Conservation (phyloP, 2,113 vertebrate species). For the Shinisaurus crocodilurus region DNA sequence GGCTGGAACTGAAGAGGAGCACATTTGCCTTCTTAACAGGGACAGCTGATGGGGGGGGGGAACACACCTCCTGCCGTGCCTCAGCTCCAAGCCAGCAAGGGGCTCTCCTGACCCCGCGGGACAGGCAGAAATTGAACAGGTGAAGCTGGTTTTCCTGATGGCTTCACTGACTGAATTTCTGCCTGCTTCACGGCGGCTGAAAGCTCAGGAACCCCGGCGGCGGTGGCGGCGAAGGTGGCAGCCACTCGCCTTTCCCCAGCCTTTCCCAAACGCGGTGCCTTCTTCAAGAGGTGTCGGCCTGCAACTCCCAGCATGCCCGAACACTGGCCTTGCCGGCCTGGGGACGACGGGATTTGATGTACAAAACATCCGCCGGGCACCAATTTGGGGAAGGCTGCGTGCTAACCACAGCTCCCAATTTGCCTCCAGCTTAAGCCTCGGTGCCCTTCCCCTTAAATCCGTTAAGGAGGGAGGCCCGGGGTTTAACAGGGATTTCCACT, state of each 20-base stretch:
- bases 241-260: too few relatives aligned
- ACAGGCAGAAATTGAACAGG: background rate
- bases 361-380: too few relatives aligned
- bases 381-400: too few relatives aligned
- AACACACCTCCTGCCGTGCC: background rate
- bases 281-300: too few relatives aligned
- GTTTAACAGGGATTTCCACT: slow-evolving; percentile 10
- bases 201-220: background rate
- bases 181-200: background rate
- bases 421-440: background rate
- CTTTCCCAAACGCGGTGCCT: too few relatives aligned
- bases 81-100: background rate
- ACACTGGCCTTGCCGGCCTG: too few relatives aligned
- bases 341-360: too few relatives aligned
- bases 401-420: background rate
- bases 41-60: background rate
- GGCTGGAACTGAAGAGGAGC: too few relatives aligned
- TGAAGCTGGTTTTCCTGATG: background rate
- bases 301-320: too few relatives aligned
- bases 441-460: background rate
- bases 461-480: background rate
- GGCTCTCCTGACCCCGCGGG: background rate
- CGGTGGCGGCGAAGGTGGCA: background rate
- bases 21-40: background rate
- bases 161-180: background rate